Conservation (phyloP, 2,888 invertebrate species). For the Ctena decussata region DNA sequence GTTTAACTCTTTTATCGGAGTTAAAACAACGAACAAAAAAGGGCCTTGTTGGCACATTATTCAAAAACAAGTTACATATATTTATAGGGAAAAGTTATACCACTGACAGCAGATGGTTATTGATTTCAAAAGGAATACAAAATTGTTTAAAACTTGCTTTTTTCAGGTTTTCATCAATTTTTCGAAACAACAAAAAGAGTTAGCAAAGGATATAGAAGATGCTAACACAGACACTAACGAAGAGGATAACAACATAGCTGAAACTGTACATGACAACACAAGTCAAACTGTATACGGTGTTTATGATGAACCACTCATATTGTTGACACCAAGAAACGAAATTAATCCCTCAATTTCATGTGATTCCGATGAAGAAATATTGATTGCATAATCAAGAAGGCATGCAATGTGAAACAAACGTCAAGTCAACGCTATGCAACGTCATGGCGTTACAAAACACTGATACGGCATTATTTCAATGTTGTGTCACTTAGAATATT, state of each 20-base stretch:
- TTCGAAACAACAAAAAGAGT: slow-evolving; percentile 44
- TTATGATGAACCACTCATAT: background rate
- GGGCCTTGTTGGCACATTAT: no score
- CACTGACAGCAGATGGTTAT: no score
- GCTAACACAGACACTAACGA: background rate
- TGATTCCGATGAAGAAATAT: background rate
- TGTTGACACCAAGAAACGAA: background rate
- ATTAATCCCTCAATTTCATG: background rate
- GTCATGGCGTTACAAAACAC: no score
- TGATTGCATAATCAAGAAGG: background rate
- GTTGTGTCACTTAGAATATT: no score
- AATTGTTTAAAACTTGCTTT: background rate
- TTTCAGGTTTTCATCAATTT: slow-evolving; percentile 62
- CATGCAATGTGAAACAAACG: no score
- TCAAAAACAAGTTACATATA: no score
- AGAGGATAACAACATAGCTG: background rate
- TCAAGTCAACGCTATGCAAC: no score
- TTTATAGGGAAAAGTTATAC: no score
- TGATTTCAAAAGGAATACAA: no score
- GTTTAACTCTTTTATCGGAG: no score
- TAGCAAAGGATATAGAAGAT: background rate
- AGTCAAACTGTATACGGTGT: background rate
- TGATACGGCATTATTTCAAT: no score
- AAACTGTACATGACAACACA: background rate
- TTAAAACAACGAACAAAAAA: no score